Conservation (phyloP, 92 coral and sea anemone species). For the Parazoanthus atlanticus region DNA sequence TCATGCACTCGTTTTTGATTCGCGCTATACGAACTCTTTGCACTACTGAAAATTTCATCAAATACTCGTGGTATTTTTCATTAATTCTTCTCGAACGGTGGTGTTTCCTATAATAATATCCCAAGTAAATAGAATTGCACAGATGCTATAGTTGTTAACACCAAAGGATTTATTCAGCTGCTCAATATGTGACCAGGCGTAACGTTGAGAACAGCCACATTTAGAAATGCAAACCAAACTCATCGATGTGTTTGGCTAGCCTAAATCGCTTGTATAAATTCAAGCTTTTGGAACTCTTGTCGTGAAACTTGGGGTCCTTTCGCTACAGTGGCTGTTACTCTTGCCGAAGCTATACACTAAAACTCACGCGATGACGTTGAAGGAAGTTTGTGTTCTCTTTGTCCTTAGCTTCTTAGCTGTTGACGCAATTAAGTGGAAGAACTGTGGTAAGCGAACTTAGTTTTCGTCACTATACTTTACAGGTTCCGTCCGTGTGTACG, state of each 20-base stretch:
- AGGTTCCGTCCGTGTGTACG: background rate
- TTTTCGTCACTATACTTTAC: background rate
- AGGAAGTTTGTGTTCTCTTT: background rate
- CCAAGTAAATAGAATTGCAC: background rate
- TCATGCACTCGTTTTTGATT: too few relatives aligned
- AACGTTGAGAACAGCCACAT: background rate
- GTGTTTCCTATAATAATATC: too few relatives aligned
- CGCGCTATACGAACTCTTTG: too few relatives aligned
- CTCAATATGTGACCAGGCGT: background rate
- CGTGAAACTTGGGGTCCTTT: background rate
- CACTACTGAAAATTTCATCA: too few relatives aligned
- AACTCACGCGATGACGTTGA: background rate
- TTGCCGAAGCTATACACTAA: background rate
- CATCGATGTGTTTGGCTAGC: background rate
- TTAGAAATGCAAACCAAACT: background rate
- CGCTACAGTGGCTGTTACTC: background rate
- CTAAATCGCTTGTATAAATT: too few relatives aligned
- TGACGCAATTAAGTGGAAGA: conserved; percentile 19
- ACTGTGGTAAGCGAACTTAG: conserved; percentile 1
- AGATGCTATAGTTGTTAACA: background rate
- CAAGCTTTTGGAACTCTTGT: background rate
- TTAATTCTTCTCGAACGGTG: too few relatives aligned
- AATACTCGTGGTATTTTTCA: too few relatives aligned
- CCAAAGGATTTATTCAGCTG: background rate
- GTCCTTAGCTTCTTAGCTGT: background rate